Base-by-base conservation (phyloP, 2,797 vertebrate species). In the Molossus molossus region DNA sequence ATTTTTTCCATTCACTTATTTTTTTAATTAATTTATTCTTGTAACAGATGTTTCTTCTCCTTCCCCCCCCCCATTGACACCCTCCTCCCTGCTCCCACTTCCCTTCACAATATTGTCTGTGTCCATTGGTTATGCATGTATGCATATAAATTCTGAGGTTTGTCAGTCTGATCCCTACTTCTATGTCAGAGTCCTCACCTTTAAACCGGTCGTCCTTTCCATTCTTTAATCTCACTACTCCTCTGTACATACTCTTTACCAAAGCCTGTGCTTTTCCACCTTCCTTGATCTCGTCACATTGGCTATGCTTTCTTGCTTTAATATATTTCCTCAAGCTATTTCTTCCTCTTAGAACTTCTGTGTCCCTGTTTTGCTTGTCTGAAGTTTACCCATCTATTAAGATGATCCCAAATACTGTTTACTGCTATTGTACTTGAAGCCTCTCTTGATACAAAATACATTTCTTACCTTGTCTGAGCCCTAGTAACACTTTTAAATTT, bases 391-490 rank as follows among this genome's bases (percentile, higher is more conserved):
- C 11, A 45, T 83, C 13, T 55, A 93, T 92, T 14, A 82, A 20
- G 17, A 15, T 87, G 33, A 89, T 65, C 58, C 27, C 29, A 86
- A 67, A 79, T 79, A 65, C 62, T 33, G 23, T 67, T 87, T n/a
- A 87, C 23, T 77, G 25, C 45, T 50, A 6, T 45, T 45, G 15
- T 75, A 75, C 33, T 95, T 27, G 23, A 93, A 92, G 17, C 33
- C 33, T 79, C 25, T 91, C 50, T 94, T 91, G 53, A 64, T 70
- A 84, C 37, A 75, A 91, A 69, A 45, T 75, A 69, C 76, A 10
- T 76, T 77, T 21, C 40, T 96, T 90, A 55, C 37, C 53, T 93
- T 53, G 8, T 73, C 53, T 83, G 70, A 93, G 58, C 25, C 64
- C 64, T 45, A 29, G 20, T 64, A 53, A 64, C 37, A 79, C 40